Base-by-base conservation (phyloP, 2,888 invertebrate species). In the Brenthis hecate region DNA sequence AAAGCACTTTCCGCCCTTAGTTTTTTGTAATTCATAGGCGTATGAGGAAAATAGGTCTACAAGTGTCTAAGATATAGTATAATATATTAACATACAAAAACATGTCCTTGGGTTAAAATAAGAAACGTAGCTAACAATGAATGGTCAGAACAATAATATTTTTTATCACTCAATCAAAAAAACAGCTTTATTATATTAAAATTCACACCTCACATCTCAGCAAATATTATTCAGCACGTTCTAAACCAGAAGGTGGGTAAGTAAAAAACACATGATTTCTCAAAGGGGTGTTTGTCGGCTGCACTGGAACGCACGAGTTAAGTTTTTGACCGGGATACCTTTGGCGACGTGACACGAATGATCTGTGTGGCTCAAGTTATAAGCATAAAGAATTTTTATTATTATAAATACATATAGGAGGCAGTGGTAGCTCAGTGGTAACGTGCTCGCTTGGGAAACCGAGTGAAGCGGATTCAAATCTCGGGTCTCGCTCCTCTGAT, bases 321-420 rank as follows among this genome's bases (percentile, higher is more conserved):
- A 88, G 90, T 89, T 89, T 89, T 86, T 90, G 90, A 91, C 90
- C 89, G 87, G 90, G 87, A 88, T 89, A 90, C 91, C 90, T 89
- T 85, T 78, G 77, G 74, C 77, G 81, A 89, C 91, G 91, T 91
- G 91, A 90, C 81, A 77, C 76, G 91, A 88, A 89, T 89, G 77
- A 79, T 75, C 76, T 56, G 73, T 69, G 53, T 74, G 80, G 77
- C 56, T 54, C 67, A 78, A 78, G 73, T 69, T 60, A 74, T 11
- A 67, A 68, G 55, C 54, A 62, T 47, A 53, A 19, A 32, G 65
- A 53, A 28, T 28, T 28, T 28, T 36, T 1, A 16, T 64, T 56
- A 51, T n/a, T 51, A 13, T 8, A 0, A n/a, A 51, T n/a, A 19
- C 19, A 19, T 19, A 19, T 19, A 19, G 19, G 19, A 19, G 19